Percentiles rank a stretch among this genome's conserved stretches.
These are phyloP conservation scores for Microcebus griseorufus DNA, from an alignment of 2,113 vertebrate species.

Conservation along the genomic window DNA sequence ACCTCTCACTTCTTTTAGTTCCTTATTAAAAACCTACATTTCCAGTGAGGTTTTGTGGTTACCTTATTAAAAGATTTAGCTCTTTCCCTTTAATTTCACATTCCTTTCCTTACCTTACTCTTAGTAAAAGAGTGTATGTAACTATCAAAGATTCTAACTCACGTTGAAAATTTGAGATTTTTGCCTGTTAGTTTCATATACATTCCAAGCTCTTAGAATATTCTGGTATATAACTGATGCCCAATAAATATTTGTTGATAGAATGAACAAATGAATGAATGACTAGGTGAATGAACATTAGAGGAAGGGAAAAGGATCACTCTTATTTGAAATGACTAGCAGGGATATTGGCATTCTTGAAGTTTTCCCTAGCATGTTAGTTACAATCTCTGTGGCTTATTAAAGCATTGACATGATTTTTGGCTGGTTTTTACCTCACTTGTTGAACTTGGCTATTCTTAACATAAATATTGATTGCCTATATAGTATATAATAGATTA, in stretches of 20 bases:
- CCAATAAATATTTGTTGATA: background rate
- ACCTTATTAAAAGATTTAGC: background rate
- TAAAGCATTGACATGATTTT: background rate
- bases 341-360: background rate
- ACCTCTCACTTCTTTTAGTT: background rate
- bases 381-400: background rate
- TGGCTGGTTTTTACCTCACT: background rate
- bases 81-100: background rate
- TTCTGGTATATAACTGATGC: background rate
- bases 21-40: background rate
- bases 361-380: conserved; percentile 10
- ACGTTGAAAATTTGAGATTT: background rate
- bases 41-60: background rate
- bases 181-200: background rate
- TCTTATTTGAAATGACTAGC: background rate
- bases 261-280: background rate
- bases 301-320: background rate
- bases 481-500: background rate
- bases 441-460: background rate
- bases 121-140: no score
- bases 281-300: background rate
- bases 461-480: background rate
- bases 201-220: background rate
- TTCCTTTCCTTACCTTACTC: background rate
- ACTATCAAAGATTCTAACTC: background rate